phyloP scores from a whole-genome alignment of 2,888 invertebrate genomes.

The Uropetala carovei region DNA sequence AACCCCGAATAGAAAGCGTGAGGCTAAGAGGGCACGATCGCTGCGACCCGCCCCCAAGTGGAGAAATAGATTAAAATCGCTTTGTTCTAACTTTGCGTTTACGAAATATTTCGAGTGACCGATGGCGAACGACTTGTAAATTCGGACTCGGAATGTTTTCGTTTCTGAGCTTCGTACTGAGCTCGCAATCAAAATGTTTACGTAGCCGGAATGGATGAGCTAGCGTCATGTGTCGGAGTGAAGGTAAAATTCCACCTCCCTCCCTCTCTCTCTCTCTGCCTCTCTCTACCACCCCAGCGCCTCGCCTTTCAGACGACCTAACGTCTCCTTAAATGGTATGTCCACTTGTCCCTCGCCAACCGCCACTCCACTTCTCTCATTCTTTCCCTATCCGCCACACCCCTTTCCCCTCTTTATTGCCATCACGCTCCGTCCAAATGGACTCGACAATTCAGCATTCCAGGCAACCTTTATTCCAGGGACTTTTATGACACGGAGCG shows the following conservation, averaged over 20 bases:
- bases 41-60: background rate
- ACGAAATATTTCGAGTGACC: conserved; percentile 8
- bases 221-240: background rate
- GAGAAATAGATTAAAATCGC: background rate
- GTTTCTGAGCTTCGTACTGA: background rate
- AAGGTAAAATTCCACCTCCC: conserved; percentile 41
- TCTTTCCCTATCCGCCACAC: background rate
- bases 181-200: background rate
- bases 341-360: background rate
- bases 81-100: background rate
- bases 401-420: too few species aligned
- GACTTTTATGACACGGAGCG: background rate
- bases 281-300: background rate
- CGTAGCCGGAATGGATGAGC: background rate
- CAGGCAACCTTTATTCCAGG: background rate
- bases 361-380: background rate
- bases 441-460: conserved; percentile 23
- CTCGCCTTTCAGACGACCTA: conserved; percentile 37
- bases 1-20: background rate
- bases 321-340: conserved; percentile 50
- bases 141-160: background rate
- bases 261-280: background rate
- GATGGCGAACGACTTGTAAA: background rate
- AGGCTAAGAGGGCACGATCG: background rate
- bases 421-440: background rate